Evolutionary conservation across 2,113 vertebrate genomes (phyloP), one percentile per base, ranked within the genome.

Genomic region (Pedetes capensis): DNA sequence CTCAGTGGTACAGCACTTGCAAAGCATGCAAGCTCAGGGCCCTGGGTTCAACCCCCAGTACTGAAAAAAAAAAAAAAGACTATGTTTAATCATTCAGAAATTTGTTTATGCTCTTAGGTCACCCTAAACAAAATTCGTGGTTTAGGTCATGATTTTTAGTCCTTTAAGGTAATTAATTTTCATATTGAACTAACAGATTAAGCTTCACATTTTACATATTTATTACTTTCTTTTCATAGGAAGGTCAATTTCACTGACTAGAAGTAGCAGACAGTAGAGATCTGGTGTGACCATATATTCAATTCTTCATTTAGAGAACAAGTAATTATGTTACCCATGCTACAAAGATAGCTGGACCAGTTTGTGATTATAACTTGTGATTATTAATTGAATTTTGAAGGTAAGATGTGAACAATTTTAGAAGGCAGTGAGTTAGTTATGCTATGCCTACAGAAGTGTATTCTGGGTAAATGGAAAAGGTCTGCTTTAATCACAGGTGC

Each of bases 161-260:
- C 4, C 8, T 0, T 27, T n/a, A 37, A 4, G 1, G 6, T 4
- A 87, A 61, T 14, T 39, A 92, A 82, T 90, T 3, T 1, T 11
- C 37, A 20, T 68, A 7, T 37, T 59, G 53, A 95, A 49, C 44
- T 78, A 93, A 93, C 5, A 98, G 37, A 94, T 97, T 10, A 97
- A 98, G 96, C 91, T 97, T 97, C 97, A 98, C 88, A 96, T 98
- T 95, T 97, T 90, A 89, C 94, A 89, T 98, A 97, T 94, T 96
- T 95, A 0, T 0, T 68, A 64, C 53, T 37, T 80, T 55, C 32
- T 83, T 79, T 98, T 96, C 95, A 97, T 53, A 44, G 92, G 83
- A 5, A 96, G 94, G 85, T 98, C 96, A 97, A 87, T 96, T 98
- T 97, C 93, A 98, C 71, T 92, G 97, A 97, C 85, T 64, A 32